A percentile compares a stretch with the other conserved stretches of the same genome.
phyloP scores from a whole-genome alignment of 2,113 vertebrate genomes.

The Himantopus leucocephalus region DNA sequence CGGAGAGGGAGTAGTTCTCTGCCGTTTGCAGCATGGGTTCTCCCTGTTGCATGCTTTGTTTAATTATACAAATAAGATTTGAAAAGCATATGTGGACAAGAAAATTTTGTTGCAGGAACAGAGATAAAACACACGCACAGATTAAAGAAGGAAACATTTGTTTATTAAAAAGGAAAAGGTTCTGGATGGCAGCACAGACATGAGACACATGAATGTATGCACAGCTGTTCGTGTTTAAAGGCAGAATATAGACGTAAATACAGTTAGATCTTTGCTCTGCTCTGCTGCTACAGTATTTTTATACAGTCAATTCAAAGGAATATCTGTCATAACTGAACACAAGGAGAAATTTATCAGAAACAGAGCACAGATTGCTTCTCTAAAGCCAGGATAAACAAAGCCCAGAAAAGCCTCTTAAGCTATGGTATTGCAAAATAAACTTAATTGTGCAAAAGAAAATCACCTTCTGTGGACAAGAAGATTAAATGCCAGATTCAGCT shows the following conservation, averaged over 20 bases:
- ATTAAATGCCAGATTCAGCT: slow-evolving; percentile 3
- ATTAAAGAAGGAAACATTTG: slow-evolving; percentile 65
- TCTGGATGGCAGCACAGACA: slow-evolving; percentile 60
- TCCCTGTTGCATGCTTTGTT: slow-evolving; percentile 15
- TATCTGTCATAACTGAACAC: slow-evolving; percentile 72
- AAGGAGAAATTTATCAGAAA: slow-evolving; percentile 72
- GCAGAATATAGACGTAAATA: slow-evolving; percentile 73
- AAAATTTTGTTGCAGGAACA: slow-evolving; percentile 48
- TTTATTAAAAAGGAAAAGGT: slow-evolving; percentile 66
- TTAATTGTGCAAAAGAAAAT: slow-evolving; percentile 45
- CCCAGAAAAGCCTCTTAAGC: slow-evolving; percentile 49
- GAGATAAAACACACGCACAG: slow-evolving; percentile 44
- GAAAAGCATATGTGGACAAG: slow-evolving; percentile 46
- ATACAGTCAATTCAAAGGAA: slow-evolving; percentile 69
- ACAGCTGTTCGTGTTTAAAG: slow-evolving; percentile 78
- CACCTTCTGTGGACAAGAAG: slow-evolving; percentile 41
- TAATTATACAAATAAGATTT: slow-evolving; percentile 63
- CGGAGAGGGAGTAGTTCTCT: not conserved
- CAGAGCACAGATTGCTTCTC: slow-evolving; percentile 52
- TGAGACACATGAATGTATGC: slow-evolving; percentile 65
- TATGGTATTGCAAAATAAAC: slow-evolving; percentile 57
- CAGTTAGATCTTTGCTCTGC: slow-evolving; percentile 63
- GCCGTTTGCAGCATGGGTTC: not conserved
- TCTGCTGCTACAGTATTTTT: slow-evolving; percentile 72
- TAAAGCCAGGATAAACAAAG: slow-evolving; percentile 67